Evolutionary conservation across 53 echinoderm and acorn worm species (phyloP).

Genomic region (Pentamera pediparva): DNA sequence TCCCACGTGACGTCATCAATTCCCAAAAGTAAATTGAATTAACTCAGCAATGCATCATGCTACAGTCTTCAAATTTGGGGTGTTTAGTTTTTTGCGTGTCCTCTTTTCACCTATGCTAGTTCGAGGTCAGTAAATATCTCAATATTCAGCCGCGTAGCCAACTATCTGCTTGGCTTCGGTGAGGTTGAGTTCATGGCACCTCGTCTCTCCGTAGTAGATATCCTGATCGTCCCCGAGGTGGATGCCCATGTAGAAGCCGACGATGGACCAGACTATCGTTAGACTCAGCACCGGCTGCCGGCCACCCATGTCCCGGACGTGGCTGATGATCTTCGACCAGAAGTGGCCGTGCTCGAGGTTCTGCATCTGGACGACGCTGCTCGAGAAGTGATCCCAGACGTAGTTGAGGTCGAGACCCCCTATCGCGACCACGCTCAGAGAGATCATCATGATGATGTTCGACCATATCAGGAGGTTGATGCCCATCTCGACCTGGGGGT

Average conservation of each 20-base stretch:
- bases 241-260: slow-evolving; percentile 31
- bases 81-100: too few species aligned
- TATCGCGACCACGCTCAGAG: slow-evolving; percentile 49
- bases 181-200: background rate
- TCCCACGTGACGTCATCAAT: too few species aligned
- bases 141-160: background rate
- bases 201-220: background rate
- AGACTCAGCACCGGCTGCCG: background rate
- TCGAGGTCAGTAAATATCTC: too few species aligned
- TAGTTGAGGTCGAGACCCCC: slow-evolving; percentile 68
- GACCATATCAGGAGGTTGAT: slow-evolving; percentile 64
- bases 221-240: slow-evolving; percentile 22
- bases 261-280: slow-evolving; percentile 20
- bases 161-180: background rate
- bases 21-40: too few species aligned
- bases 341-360: background rate
- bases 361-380: background rate
- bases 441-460: slow-evolving; percentile 71
- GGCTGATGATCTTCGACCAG: slow-evolving; percentile 7
- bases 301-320: background rate
- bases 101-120: too few species aligned
- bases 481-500: slow-evolving; percentile 19
- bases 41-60: too few species aligned
- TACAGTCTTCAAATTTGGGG: too few species aligned
- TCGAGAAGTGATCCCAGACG: slow-evolving; percentile 51